These are phyloP conservation scores for Lasiurus cinereus DNA, from an alignment of 2,113 vertebrate genomes.

Conservation along the genomic window DNA sequence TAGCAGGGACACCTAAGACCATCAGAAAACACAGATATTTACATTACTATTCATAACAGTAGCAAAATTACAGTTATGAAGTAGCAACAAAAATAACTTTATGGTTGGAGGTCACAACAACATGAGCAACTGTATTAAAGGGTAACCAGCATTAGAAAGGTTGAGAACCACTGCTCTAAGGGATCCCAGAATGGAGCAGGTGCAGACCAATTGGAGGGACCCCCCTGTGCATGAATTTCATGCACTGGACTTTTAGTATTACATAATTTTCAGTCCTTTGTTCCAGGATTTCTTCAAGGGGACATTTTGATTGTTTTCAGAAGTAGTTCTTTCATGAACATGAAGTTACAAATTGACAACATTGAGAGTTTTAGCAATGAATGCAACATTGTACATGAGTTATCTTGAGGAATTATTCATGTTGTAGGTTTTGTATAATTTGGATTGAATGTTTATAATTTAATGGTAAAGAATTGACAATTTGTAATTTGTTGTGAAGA, in stretches of 20 bases:
- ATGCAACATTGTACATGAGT: not conserved
- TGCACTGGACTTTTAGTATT: not conserved
- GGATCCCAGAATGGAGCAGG: too few relatives aligned
- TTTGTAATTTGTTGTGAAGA: not conserved
- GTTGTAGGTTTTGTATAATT: not conserved
- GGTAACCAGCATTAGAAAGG: too few relatives aligned
- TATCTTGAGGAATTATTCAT: not conserved
- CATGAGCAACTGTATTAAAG: too few relatives aligned
- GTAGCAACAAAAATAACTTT: too few relatives aligned
- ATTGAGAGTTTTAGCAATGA: not conserved
- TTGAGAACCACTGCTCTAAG: too few relatives aligned
- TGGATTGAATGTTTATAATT: not conserved
- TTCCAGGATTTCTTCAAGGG: not conserved
- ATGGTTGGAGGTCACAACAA: too few relatives aligned
- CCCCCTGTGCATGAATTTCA: too few relatives aligned
- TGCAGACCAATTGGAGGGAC: too few relatives aligned
- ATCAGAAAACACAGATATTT: too few relatives aligned
- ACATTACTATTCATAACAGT: too few relatives aligned
- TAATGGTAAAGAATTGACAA: not conserved
- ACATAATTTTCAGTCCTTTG: not conserved
- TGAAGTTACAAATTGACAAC: not conserved
- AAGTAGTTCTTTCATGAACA: not conserved
- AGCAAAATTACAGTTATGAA: too few relatives aligned
- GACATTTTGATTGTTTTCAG: not conserved
- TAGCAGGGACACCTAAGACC: too few relatives aligned